Base-by-base conservation (phyloP, 2,888 invertebrate species). In the Unio pictorum region DNA sequence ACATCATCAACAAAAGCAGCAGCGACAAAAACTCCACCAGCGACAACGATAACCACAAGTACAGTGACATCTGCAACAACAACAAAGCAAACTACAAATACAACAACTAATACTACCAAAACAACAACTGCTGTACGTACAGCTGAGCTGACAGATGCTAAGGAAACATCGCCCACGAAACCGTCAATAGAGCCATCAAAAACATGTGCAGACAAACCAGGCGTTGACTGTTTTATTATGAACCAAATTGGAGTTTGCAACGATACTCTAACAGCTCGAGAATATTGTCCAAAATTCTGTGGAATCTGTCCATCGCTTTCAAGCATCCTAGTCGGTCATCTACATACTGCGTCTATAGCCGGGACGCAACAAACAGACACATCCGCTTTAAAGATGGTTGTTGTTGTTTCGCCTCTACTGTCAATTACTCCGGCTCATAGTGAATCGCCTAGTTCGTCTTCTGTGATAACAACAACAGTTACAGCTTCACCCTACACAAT, bases 401-500 rank as follows among this genome's bases (percentile, higher is more conserved):
- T 23, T 23, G 23, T 23, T 23, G 23, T 61, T 6, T 23, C 65
- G n/a, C 34, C 67, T 4, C 34, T 66, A 1, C 3, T 58, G 20
- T 23, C 69, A 55, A 15, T 64, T 17, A 55, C 55, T 17, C 7
- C 61, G 18, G 55, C 70, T 26, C 23, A 68, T 6, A 34, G 67
- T 7, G 54, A 55, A 26, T 54, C 71, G 5, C 17, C 69, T 3
- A 64, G 67, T 3, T 62, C 68, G 7, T 17, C 64, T 20, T 26
- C 71, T n/a, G 64, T 68, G 6, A n/a, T 26, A 55, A 56, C 56
- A 58, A 55, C 34, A 59, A 6, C 59, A 64, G 55, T 34, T 3
- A 26, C 23, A 18, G 45, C 69, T 18, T 59, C 74, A 55, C 59
- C 64, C 4, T 70, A 70, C 30, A 17, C 65, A 23, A 28, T 57